Evolutionary conservation across 2,888 invertebrate species (phyloP), one percentile per base, ranked within the genome.

Genomic region (Leptodirus hochenwartii): DNA sequence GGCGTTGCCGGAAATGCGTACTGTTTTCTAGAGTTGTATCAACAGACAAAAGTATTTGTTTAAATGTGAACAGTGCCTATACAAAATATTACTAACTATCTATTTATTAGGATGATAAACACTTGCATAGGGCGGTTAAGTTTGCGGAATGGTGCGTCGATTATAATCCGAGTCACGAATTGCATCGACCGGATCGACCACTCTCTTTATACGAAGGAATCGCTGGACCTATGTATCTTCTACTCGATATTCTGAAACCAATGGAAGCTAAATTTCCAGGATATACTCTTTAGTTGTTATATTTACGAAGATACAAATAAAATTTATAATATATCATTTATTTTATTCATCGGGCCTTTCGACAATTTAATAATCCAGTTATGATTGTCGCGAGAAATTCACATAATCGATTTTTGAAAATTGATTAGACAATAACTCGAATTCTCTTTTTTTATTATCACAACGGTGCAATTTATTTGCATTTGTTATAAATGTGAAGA

Each of bases 1-100:
- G 90, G 90, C 2, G 75, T 79, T 3, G 64, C 82, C 37, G 90
- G 88, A 33, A 90, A 90, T 56, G 84, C 75, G 2, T 88, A 87
- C 47, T 64, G 77, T 5, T 81, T 88, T 47, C 57, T 90, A 30
- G 64, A 69, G 40, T 53, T 88, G 15, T 87, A 70, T 49, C 76
- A 80, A 51, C 58, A 64, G n/a, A 87, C 84, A 2, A 64, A 69
- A 49, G 75, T n/a, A n/a, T n/a, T n/a, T n/a, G n/a, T n/a, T n/a
- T n/a, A n/a, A n/a, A n/a, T n/a, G n/a, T n/a, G n/a, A n/a, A n/a
- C n/a, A n/a, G n/a, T n/a, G n/a, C n/a, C n/a, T n/a, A n/a, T n/a
- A n/a, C n/a, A n/a, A n/a, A n/a, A n/a, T n/a, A n/a, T n/a, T n/a
- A n/a, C 17, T 34, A 14, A 10, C 25, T 25, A n/a, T 33, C 15